Evolutionary conservation across 2,113 vertebrate species (phyloP).

Genomic region (Channa maculata): DNA sequence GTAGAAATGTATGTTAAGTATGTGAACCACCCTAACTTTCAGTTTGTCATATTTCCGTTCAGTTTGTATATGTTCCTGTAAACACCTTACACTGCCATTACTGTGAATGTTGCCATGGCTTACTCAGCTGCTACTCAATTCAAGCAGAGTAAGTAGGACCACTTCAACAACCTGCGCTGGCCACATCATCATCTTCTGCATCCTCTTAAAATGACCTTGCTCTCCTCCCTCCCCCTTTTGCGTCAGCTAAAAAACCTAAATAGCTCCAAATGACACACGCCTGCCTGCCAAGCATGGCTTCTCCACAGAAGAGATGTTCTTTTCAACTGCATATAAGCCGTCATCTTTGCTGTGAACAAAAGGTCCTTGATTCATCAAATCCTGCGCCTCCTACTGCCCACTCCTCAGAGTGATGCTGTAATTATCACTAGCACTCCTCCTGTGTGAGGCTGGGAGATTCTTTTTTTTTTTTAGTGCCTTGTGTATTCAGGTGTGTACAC

Average conservation of each 20-base stretch:
- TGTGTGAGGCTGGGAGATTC: conserved; percentile 27
- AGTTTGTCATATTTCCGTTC: conserved; percentile 7
- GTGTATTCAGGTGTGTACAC: conserved; percentile 47
- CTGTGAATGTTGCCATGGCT: conserved; percentile 50
- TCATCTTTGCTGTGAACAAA: conserved; percentile 73
- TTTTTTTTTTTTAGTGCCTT: conserved; percentile 17
- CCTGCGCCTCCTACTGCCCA: conserved; percentile 69
- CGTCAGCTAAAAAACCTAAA: conserved; percentile 67
- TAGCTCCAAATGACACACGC: conserved; percentile 65
- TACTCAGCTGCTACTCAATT: conserved; percentile 49
- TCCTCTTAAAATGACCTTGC: conserved; percentile 73
- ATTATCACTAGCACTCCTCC: conserved; percentile 71
- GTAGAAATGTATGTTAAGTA: no score
- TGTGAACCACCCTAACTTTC: background rate
- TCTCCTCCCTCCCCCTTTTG: conserved; percentile 45
- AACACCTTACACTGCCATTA: conserved; percentile 39
- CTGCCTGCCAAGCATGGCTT: conserved; percentile 45
- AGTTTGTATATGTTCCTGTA: background rate
- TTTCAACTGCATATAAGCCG: conserved; percentile 55
- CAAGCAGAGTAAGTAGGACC: conserved; percentile 55
- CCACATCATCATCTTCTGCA: conserved; percentile 65
- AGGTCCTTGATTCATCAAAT: conserved; percentile 78
- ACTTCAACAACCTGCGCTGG: conserved; percentile 54
- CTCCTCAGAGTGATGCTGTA: conserved; percentile 70
- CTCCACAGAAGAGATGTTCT: conserved; percentile 40